Conservation (phyloP, 92 coral and sea anemone genomes). For the Paramuricea clavata region DNA sequence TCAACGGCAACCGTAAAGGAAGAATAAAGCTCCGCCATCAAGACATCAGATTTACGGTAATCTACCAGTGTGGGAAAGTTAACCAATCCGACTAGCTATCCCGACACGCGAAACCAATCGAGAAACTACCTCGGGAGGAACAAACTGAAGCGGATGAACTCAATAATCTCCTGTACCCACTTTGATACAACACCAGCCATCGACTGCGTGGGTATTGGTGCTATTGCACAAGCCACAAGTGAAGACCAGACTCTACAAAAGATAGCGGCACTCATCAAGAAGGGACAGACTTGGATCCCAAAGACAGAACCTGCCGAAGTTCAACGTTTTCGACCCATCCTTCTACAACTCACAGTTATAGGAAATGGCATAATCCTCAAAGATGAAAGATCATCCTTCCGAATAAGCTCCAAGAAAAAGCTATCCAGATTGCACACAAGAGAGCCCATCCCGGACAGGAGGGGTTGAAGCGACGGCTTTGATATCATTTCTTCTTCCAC, state of each 20-base stretch:
- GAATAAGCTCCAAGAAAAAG: not conserved
- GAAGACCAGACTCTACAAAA: not conserved
- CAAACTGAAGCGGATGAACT: slow-evolving; percentile 6
- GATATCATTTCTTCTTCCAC: not conserved
- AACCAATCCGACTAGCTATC: no score
- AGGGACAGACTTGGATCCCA: not conserved
- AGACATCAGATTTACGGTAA: no score
- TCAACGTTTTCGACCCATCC: not conserved
- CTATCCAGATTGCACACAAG: not conserved
- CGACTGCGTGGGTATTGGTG: not conserved
- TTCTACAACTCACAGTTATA: not conserved
- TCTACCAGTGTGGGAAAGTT: no score
- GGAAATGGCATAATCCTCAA: not conserved
- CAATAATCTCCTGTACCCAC: not conserved
- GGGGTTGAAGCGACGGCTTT: not conserved
- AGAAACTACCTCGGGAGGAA: not conserved
- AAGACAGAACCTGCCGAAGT: not conserved
- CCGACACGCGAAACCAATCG: not conserved
- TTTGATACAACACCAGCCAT: not conserved
- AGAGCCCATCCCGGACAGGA: not conserved
- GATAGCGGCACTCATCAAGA: not conserved
- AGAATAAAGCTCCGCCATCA: no score
- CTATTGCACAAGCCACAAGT: not conserved
- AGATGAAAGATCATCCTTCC: not conserved
- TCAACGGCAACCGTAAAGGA: no score